Evolutionary conservation across 2,113 vertebrate species (phyloP).

Genomic region (Muntiacus reevesi): DNA sequence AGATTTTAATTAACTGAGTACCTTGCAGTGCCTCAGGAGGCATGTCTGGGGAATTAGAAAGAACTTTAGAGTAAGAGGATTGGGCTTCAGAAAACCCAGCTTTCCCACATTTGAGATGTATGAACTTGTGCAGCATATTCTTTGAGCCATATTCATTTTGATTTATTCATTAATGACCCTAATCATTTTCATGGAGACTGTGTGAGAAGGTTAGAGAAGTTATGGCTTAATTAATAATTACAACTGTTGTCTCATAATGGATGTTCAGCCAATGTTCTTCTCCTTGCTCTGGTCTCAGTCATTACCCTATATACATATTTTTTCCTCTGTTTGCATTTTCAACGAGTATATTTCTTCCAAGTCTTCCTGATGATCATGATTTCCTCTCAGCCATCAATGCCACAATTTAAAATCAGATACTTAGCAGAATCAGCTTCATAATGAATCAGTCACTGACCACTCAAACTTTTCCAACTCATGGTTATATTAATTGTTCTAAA

Average conservation of each 20-base stretch:
- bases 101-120: fast-evolving
- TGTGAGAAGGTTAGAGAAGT: neutral
- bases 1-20: neutral
- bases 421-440: neutral
- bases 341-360: neutral
- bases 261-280: neutral
- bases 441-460: neutral
- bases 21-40: neutral
- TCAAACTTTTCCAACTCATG: neutral
- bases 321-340: neutral
- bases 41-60: neutral
- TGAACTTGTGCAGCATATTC: neutral
- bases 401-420: neutral
- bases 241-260: neutral
- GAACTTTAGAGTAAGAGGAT: neutral
- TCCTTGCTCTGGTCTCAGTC: neutral
- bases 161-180: neutral
- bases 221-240: neutral
- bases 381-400: neutral
- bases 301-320: neutral
- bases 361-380: neutral
- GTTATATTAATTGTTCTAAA: neutral
- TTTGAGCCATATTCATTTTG: neutral
- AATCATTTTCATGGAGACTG: neutral
- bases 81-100: neutral